A percentile compares a stretch with the other conserved stretches of the same genome.
phyloP scores from a whole-genome alignment of 2,888 invertebrate genomes.

The Apamea monoglypha region DNA sequence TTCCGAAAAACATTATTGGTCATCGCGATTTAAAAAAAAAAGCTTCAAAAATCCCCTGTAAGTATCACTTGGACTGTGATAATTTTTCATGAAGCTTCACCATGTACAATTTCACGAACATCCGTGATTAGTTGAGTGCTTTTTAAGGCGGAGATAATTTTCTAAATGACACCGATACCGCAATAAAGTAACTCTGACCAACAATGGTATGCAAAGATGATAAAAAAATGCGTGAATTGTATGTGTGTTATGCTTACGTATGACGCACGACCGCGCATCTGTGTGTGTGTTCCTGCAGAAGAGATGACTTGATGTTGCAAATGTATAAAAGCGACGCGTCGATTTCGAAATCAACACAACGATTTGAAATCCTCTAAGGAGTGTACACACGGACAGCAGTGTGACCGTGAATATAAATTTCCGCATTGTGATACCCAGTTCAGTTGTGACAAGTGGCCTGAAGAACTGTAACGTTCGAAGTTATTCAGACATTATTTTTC shows the following conservation, averaged over 20 bases:
- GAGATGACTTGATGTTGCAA: conserved; percentile 87
- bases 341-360: conserved; percentile 90
- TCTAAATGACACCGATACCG: conserved; percentile 82
- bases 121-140: conserved; percentile 71
- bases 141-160: conserved; percentile 73
- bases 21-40: conserved; percentile 43
- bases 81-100: conserved; percentile 65
- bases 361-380: conserved; percentile 87
- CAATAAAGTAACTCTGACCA: conserved; percentile 80
- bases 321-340: conserved; percentile 88
- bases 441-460: conserved; percentile 79
- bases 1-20: conserved; percentile 64
- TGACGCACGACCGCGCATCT: conserved; percentile 72
- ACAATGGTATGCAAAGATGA: conserved; percentile 82
- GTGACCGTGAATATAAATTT: conserved; percentile 82
- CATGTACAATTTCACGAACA: conserved; percentile 66
- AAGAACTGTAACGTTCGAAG: conserved; percentile 74
- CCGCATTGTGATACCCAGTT: conserved; percentile 81
- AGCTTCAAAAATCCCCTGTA: conserved; percentile 33
- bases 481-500: conserved; percentile 61
- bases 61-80: conserved; percentile 21
- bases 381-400: conserved; percentile 81
- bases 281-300: conserved; percentile 78
- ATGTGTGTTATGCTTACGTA: conserved; percentile 73
- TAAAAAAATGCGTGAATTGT: conserved; percentile 81